phyloP scores from a whole-genome alignment of 2,797 vertebrate species.

The Dryobates pubescens region DNA sequence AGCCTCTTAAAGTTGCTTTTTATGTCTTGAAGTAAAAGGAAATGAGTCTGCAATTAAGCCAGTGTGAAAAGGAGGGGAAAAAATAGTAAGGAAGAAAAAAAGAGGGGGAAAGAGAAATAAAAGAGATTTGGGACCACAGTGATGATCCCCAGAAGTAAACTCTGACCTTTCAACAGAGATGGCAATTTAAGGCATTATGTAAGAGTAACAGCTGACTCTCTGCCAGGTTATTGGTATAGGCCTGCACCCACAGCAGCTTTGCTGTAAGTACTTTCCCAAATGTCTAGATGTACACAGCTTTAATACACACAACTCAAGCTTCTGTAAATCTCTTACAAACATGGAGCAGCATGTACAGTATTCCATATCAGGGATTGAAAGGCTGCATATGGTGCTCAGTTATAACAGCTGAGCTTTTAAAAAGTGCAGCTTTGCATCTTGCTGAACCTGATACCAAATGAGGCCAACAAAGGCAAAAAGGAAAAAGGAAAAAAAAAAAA shows the following conservation, averaged over 20 bases:
- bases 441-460: slow-evolving; percentile 71
- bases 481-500: too few species aligned
- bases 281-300: slow-evolving; percentile 75
- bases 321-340: slow-evolving; percentile 80
- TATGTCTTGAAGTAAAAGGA: slow-evolving; percentile 26
- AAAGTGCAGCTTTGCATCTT: slow-evolving; percentile 77
- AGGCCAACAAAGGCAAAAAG: slow-evolving; percentile 37
- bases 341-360: slow-evolving; percentile 76
- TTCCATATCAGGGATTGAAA: slow-evolving; percentile 76
- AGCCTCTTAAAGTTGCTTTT: slow-evolving; percentile 38
- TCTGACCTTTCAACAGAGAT: slow-evolving; percentile 55
- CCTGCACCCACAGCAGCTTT: slow-evolving; percentile 65
- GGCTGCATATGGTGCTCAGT: slow-evolving; percentile 80
- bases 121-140: neutral
- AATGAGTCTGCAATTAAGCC: slow-evolving; percentile 34
- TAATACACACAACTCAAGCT: slow-evolving; percentile 76
- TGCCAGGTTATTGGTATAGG: slow-evolving; percentile 71
- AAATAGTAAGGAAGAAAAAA: neutral
- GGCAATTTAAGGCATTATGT: slow-evolving; percentile 65
- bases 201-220: slow-evolving; percentile 58
- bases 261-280: slow-evolving; percentile 73
- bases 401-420: slow-evolving; percentile 80
- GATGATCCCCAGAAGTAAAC: slow-evolving; percentile 48
- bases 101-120: too few species aligned
- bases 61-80: neutral